Evolutionary conservation across 2,113 vertebrate species (phyloP).

Genomic region (Scortum barcoo): DNA sequence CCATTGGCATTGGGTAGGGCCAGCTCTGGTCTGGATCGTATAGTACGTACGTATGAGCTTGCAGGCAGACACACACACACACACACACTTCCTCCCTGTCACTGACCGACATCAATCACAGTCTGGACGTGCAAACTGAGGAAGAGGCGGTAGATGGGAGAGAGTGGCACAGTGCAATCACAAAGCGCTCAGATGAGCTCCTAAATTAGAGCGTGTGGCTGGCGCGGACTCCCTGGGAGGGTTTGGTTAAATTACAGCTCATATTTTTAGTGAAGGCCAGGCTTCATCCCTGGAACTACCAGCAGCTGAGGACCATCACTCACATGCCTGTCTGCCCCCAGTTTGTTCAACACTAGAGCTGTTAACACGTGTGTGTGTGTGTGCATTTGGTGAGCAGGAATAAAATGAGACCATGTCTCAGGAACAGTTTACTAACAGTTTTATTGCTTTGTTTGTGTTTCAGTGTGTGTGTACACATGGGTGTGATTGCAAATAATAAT

Average conservation of each 20-base stretch:
- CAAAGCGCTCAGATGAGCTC: slow-evolving; percentile 65
- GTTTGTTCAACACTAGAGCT: slow-evolving; percentile 33
- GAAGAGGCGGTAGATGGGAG: slow-evolving; percentile 20
- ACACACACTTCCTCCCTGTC: slow-evolving; percentile 27
- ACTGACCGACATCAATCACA: slow-evolving; percentile 51
- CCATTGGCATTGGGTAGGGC: too few species aligned
- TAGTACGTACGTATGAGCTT: slow-evolving; percentile 4
- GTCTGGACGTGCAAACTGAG: slow-evolving; percentile 22
- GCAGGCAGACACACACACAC: slow-evolving; percentile 16
- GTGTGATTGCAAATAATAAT: background rate
- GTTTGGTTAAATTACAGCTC: slow-evolving; percentile 76
- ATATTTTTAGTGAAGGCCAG: slow-evolving; percentile 77
- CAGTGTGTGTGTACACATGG: background rate
- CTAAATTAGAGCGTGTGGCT: slow-evolving; percentile 69
- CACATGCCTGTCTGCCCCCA: slow-evolving; percentile 50
- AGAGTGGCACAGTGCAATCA: slow-evolving; percentile 63
- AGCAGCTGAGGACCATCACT: slow-evolving; percentile 77
- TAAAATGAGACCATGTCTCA: background rate
- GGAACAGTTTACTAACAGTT: background rate
- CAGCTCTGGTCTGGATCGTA: background rate
- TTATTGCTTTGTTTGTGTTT: background rate
- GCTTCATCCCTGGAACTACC: slow-evolving; percentile 54
- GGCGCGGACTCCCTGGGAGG: slow-evolving; percentile 52
- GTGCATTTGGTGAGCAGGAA: slow-evolving; percentile 2
- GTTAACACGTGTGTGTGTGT: slow-evolving; percentile 28